Conservation (phyloP, 2,113 vertebrate species). For the Myrmecobius fasciatus region DNA sequence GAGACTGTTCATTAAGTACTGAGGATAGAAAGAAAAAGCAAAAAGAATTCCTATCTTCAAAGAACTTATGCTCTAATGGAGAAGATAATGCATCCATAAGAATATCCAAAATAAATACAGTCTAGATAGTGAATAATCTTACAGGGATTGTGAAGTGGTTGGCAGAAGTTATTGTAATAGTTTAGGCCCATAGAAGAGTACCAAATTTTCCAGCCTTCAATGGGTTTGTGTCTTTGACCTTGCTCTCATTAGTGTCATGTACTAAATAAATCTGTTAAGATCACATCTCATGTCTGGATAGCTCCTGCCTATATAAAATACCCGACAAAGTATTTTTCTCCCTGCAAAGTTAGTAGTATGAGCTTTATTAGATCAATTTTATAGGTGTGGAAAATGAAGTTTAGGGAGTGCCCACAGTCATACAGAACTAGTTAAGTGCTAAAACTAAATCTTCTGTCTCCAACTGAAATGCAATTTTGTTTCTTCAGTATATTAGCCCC, state of each 20-base stretch:
- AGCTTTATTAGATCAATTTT: background rate
- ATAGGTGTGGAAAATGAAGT: background rate
- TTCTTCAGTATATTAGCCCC: background rate
- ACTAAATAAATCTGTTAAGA: slow-evolving; percentile 1
- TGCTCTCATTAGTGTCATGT: background rate
- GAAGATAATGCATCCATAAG: background rate
- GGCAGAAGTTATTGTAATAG: background rate
- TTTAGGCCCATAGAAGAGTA: background rate
- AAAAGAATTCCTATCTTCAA: background rate
- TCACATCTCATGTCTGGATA: background rate
- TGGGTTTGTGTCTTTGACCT: background rate
- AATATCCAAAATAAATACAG: background rate
- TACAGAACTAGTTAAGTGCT: background rate
- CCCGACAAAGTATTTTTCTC: background rate
- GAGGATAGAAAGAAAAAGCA: background rate
- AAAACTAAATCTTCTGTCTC: background rate
- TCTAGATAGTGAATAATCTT: background rate
- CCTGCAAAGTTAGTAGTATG: background rate
- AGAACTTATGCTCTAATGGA: background rate
- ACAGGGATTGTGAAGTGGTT: background rate
- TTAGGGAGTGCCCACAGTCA: background rate
- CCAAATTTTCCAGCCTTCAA: background rate
- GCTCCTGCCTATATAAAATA: background rate
- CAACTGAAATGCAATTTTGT: background rate
- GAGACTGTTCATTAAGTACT: background rate